Conservation (phyloP, 2,113 vertebrate genomes). For the Vulpes vulpes region DNA sequence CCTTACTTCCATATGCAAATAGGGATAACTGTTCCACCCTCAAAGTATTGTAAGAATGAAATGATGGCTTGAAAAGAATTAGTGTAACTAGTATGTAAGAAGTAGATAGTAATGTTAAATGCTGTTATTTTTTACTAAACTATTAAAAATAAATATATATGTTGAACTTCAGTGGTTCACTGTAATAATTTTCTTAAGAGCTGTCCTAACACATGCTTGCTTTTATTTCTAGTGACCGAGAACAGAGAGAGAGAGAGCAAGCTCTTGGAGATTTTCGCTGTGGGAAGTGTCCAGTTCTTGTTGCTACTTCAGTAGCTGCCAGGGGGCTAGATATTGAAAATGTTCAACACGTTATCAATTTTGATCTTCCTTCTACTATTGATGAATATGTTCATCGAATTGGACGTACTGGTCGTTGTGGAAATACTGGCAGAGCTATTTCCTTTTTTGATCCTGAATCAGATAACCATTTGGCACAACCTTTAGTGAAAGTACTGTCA, state of each 20-base stretch:
- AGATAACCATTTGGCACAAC: conserved; percentile 89
- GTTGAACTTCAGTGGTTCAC: background rate
- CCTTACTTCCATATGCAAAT: background rate
- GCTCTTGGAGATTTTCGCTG: conserved; percentile 94
- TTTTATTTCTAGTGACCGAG: conserved; percentile 90
- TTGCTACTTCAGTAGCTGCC: conserved; percentile 97
- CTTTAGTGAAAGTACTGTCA: conserved; percentile 92
- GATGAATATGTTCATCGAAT: conserved; percentile 98
- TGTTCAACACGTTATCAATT: conserved; percentile 97
- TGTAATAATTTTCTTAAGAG: background rate
- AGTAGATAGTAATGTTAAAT: background rate
- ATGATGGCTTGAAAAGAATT: background rate
- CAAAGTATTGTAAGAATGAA: background rate
- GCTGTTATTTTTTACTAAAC: background rate
- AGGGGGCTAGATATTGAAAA: conserved; percentile 97
- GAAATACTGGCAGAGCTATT: conserved; percentile 94
- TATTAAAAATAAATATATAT: background rate
- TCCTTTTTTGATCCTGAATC: conserved; percentile 92
- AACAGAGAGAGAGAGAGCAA: conserved; percentile 94
- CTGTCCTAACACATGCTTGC: background rate
- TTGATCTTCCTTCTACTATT: conserved; percentile 93
- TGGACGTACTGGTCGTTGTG: conserved; percentile 97
- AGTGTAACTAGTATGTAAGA: background rate
- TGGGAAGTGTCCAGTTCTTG: conserved; percentile 93
- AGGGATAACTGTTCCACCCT: background rate